Evolutionary conservation across 2,113 vertebrate species (phyloP).

Genomic region (Cyanoderma ruficeps): DNA sequence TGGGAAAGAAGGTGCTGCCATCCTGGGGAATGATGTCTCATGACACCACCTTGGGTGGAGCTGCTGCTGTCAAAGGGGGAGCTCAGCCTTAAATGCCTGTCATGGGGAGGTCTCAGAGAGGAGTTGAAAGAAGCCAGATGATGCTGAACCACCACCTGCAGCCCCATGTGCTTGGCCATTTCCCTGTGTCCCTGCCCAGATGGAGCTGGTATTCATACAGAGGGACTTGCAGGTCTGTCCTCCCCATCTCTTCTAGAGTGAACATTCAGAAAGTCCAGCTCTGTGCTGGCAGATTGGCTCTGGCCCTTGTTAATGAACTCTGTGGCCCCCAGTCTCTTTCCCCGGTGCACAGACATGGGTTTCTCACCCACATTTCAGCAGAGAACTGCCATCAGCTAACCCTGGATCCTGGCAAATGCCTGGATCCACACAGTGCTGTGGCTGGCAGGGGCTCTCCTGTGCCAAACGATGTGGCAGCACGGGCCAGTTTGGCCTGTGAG

Average conservation of each 20-base stretch:
- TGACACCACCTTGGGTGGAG: not conserved
- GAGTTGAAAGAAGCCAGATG: rapidly evolving
- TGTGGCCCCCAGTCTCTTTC: not conserved
- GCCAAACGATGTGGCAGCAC: not conserved
- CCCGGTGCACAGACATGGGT: not conserved
- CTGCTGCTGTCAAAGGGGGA: not conserved
- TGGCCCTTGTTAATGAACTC: not conserved
- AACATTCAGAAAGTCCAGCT: not conserved
- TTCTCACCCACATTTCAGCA: not conserved
- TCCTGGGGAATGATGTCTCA: not conserved
- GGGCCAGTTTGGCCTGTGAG: rapidly evolving
- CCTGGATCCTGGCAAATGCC: not conserved
- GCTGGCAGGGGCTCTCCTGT: not conserved
- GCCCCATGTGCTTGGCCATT: not conserved
- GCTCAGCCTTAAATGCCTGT: not conserved
- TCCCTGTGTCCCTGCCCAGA: not conserved
- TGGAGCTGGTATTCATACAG: not conserved
- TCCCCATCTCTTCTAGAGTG: not conserved
- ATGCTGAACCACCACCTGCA: not conserved
- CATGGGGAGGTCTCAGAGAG: not conserved
- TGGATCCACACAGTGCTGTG: not conserved
- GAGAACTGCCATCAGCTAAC: not conserved
- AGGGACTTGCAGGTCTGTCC: not conserved
- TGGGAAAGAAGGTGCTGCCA: not conserved
- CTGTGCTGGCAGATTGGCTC: not conserved